Base-by-base conservation (phyloP, 2,797 vertebrate species). In the Cheirogaleus major region DNA sequence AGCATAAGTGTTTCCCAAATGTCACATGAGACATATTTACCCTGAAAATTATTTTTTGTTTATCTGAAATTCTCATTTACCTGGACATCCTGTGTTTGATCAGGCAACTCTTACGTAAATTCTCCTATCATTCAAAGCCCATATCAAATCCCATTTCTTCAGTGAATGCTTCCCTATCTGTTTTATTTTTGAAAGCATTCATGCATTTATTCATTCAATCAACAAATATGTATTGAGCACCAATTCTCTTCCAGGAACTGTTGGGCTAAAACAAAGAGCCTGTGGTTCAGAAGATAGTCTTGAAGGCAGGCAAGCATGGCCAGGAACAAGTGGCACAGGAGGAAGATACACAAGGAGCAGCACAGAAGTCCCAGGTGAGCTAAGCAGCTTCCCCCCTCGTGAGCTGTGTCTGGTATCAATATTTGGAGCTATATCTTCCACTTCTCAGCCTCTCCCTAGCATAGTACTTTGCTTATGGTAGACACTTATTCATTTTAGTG, bases 61-160 rank as follows among this genome's bases (percentile, higher is more conserved):
- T 73, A 57, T 38, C 35, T 86, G 38, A 89, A 83, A 72, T 85
- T 93, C 57, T 65, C 48, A 73, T 35, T 89, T 30, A 55, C 57
- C 6, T 43, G 25, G 38, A 52, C 32, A 32, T 25, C 11, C 10
- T 38, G 3, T 43, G 14, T 67, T 65, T 81, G 52, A 75, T 32
- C 32, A 84, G 65, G 13, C 13, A 95, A n/a, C 8, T 55, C 30
- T 32, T 35, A 69, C 2, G 6, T 61, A 79, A 73, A 75, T 86
- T 95, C 11, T 86, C 2, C 11, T 35, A 25, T 78, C 14, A 61
- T 70, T 55, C 76, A 48, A 85, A 89, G n/a, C 22, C 41, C 15
- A 8, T 6, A 50, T 76, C 32, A 87, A 92, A 93, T 55, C 38
- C 17, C 23, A 67, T 92, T 81, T 79, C 52, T 67, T 81, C 12